Conservation (phyloP, 2,113 vertebrate genomes). For the Lampris incognitus region DNA sequence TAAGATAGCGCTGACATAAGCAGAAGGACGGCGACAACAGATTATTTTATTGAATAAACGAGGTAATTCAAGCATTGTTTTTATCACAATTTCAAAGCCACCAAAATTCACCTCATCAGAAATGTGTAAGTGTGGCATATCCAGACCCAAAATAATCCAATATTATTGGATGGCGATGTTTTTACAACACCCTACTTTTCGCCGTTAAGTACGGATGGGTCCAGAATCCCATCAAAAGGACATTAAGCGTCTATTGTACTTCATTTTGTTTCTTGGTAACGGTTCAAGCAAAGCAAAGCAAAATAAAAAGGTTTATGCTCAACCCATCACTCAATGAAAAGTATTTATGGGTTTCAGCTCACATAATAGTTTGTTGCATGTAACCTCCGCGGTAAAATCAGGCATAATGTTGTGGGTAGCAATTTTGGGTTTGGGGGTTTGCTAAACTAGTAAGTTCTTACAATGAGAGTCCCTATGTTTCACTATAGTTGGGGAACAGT, state of each 20-base stretch:
- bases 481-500: slow-evolving; percentile 28
- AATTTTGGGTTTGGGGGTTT: slow-evolving; percentile 59
- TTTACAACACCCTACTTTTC: no score
- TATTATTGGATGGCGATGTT: no score
- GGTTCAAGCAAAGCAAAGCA: slow-evolving; percentile 20
- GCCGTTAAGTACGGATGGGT: no score
- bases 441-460: slow-evolving; percentile 39
- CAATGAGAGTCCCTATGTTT: slow-evolving; percentile 22
- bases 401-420: slow-evolving; percentile 59
- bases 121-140: no score
- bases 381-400: slow-evolving; percentile 59
- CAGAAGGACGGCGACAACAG: no score
- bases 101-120: no score
- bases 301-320: slow-evolving; percentile 27
- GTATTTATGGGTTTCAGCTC: slow-evolving; percentile 59
- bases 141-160: no score
- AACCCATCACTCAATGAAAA: slow-evolving; percentile 49
- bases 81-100: no score
- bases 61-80: no score
- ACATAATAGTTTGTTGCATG: slow-evolving; percentile 54
- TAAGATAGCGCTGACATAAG: no score
- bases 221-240: no score
- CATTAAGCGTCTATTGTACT: not conserved
- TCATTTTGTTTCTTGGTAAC: slow-evolving; percentile 44
- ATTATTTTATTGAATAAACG: no score